Evolutionary conservation across 2,797 vertebrate species (phyloP), one percentile per base, ranked within the genome.

Genomic region (Sardinella longiceps): DNA sequence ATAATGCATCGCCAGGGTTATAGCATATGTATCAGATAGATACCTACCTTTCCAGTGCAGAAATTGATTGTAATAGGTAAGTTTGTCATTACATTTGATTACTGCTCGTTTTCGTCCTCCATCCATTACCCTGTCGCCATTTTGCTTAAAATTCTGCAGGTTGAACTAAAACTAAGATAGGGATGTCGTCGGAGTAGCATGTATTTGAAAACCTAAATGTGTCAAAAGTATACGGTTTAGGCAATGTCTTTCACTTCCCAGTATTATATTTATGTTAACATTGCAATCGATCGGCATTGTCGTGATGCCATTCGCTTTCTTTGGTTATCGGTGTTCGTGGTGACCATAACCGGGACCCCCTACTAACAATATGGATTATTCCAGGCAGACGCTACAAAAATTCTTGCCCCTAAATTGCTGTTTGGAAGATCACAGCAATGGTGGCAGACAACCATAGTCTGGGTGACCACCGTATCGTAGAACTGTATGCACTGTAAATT

Each of bases 91-190:
- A 88, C 89, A 86, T 87, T 85, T 86, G 88, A 88, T 91, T 91
- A 88, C 85, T 89, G 88, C 89, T 88, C 84, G 89, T 87, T 87
- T 86, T 87, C 88, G 91, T 87, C 91, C 88, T 85, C 82, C 84
- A 90, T 88, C 90, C 85, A 84, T 90, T 85, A 91, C 51, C 87
- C 90, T 93, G 94, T 93, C 94, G 94, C 94, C 94, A 95, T 95
- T 93, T 95, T 94, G 93, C 91, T 90, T 88, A 87, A 92, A 92
- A 91, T 82, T 90, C 87, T 90, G 94, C 93, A 93, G 93, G 93
- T 92, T 90, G 82, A 89, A 85, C 91, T 90, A 86, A 60, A 89
- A 90, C 88, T 90, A 86, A 18, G 56, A 87, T 85, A 88, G 91
- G 88, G 90, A 82, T 86, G 90, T 87, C 85, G 80, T 0, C 56